These are phyloP conservation scores for Burhinus oedicnemus DNA, from an alignment of 2,113 vertebrate species.

Conservation along the genomic window DNA sequence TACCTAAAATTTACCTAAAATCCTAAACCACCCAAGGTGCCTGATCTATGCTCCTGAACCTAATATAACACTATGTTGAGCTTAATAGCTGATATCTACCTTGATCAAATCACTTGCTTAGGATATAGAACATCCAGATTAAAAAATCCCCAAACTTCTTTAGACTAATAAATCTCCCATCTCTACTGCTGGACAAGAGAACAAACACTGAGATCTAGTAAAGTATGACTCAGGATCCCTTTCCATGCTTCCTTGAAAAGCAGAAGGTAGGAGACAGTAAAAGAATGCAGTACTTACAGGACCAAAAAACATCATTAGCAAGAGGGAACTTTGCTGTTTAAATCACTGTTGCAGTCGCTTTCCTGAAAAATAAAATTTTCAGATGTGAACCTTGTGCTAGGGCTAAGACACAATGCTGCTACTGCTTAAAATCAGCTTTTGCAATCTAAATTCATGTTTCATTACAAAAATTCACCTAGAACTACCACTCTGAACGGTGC, in stretches of 20 bases:
- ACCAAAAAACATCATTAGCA: background rate
- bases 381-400: too few relatives aligned
- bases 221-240: background rate
- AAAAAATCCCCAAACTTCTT: background rate
- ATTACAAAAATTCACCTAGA: background rate
- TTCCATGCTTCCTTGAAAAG: background rate
- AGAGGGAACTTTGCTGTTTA: background rate
- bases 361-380: background rate
- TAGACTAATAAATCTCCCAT: background rate
- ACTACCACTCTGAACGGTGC: background rate
- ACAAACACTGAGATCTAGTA: background rate
- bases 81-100: background rate
- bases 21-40: background rate
- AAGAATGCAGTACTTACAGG: background rate
- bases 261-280: background rate
- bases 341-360: background rate
- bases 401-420: too few relatives aligned
- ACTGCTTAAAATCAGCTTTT: background rate
- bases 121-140: background rate
- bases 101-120: background rate
- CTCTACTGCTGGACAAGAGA: background rate
- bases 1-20: background rate
- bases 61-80: background rate
- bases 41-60: background rate
- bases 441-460: background rate